Percentiles rank a stretch among this genome's conserved stretches.
Evolutionary conservation across 1,140 invertebrate genomes (phyloP).

Genomic region (Orius laevigatus): DNA sequence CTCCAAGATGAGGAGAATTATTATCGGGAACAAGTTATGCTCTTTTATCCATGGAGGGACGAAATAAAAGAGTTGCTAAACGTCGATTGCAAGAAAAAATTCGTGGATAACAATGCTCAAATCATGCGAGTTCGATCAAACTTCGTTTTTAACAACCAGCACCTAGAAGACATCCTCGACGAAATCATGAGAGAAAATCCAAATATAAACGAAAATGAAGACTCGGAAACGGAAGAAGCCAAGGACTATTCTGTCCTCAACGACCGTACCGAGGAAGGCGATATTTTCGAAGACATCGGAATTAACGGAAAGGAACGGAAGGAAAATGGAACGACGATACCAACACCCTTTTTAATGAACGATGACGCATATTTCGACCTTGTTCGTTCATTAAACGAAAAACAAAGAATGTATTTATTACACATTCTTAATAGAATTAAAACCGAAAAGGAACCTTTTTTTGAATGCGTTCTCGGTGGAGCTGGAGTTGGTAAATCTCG

Average conservation of each 20-base stretch:
- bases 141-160: background rate
- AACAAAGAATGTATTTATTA: background rate
- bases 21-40: slow-evolving; percentile 6
- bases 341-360: too few relatives aligned
- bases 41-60: slow-evolving; percentile 6
- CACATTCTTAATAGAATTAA: background rate
- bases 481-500: too few relatives aligned
- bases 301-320: background rate
- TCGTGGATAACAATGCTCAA: background rate
- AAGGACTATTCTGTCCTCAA: background rate
- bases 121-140: background rate
- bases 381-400: too few relatives aligned
- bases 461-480: too few relatives aligned
- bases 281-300: background rate
- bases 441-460: background rate
- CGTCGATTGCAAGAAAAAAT: background rate
- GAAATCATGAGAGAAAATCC: background rate
- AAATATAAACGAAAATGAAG: background rate
- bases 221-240: background rate
- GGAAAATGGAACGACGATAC: background rate
- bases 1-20: too few relatives aligned
- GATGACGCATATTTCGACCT: too few relatives aligned
- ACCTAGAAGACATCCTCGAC: background rate
- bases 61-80: background rate
- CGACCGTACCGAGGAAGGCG: background rate